These are phyloP conservation scores for Mercenaria mercenaria DNA, from an alignment of 1,140 invertebrate genomes.

Conservation along the genomic window DNA sequence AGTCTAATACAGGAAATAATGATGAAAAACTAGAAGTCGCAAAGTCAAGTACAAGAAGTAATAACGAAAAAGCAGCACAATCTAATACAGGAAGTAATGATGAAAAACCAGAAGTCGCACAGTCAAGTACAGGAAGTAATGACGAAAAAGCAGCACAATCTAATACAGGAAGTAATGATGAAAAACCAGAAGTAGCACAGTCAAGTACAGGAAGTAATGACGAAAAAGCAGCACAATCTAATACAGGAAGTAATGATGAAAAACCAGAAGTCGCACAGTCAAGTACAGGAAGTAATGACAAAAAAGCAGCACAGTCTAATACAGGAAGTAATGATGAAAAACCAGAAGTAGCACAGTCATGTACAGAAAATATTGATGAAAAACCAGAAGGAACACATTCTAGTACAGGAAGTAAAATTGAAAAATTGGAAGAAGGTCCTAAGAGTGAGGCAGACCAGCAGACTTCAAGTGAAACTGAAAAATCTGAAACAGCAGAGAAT, in stretches of 20 bases:
- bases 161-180: no score
- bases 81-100: no score
- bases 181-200: no score
- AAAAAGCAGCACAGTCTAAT: not conserved
- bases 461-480: not conserved
- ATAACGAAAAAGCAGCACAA: no score
- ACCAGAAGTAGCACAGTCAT: no score
- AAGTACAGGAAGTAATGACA: constrained; percentile 35
- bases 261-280: constrained; percentile 50
- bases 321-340: no score
- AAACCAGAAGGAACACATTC: no score
- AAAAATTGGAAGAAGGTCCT: not conserved
- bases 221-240: constrained; percentile 55
- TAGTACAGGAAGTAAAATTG: no score
- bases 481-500: not conserved
- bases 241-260: constrained; percentile 46
- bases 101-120: not conserved
- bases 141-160: no score
- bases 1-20: constrained; percentile 22
- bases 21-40: constrained; percentile 21
- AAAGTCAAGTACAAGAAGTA: not conserved
- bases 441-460: not conserved
- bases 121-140: not conserved
- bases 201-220: no score
- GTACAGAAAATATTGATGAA: no score